Evolutionary conservation across 1,140 invertebrate genomes (phyloP), one percentile per base, ranked within the genome.

Genomic region (Tribolium castaneum): DNA sequence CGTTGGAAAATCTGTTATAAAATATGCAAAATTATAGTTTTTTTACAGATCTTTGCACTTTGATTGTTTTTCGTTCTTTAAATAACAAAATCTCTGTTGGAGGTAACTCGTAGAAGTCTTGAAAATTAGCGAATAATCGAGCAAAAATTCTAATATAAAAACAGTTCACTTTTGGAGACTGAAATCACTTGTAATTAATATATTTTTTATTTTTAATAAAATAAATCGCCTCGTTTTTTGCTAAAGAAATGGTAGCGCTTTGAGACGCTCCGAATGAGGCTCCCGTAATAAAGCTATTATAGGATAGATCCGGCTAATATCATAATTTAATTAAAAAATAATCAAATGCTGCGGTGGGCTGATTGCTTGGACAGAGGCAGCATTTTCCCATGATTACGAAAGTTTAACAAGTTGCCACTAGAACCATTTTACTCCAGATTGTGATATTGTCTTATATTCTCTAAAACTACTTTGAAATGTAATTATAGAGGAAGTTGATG

Each of bases 401-500:
- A 66, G 59, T 12, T 34, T 35, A 66, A 66, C 59, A 66, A 66
- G 30, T 35, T 35, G 59, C 59, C 25, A 34, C 25, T 30, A 66
- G 25, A 66, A 66, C 45, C 10, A 66, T 35, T 73, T 73, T 52
- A 56, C 71, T 73, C 49, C 35, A 73, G 34, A 54, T 73, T 73
- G 50, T 73, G 35, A 56, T 52, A 73, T 52, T 73, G 71, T 73
- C 49, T 73, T 66, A 66, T 52, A 19, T 66, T 66, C 45, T 39
- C 25, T 49, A 54, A 73, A 52, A 73, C 49, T 73, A 52, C 52
- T 73, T 73, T 73, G 34, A 73, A 73, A 54, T 73, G 49, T 51
- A 73, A 66, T 76, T 59, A 66, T 49, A 51, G 56, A 56, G 74
- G 74, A 76, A 76, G 59, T 25, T 16, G 54, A 66, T 76, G 52